These are phyloP conservation scores for Rhinella marina DNA, from an alignment of 2,797 vertebrate genomes.

Conservation along the genomic window DNA sequence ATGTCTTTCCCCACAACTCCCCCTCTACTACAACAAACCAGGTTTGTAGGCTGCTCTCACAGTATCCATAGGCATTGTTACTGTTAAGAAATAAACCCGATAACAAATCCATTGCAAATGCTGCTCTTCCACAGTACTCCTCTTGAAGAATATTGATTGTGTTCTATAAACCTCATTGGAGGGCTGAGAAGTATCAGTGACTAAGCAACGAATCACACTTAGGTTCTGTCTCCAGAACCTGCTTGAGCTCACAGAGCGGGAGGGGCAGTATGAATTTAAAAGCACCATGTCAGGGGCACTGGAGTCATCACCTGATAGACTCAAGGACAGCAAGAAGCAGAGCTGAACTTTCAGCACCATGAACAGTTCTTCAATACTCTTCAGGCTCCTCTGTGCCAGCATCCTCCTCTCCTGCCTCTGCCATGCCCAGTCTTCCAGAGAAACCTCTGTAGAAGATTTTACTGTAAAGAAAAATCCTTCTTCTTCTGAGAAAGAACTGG, in stretches of 20 bases:
- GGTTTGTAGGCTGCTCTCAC: neutral
- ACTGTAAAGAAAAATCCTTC: conserved; percentile 65
- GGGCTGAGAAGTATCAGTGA: conserved; percentile 11
- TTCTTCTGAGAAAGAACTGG: conserved; percentile 74
- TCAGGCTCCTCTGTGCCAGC: conserved; percentile 69
- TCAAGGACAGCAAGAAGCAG: neutral
- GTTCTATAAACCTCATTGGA: conserved; percentile 39
- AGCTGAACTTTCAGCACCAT: conserved; percentile 68
- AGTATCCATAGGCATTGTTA: neutral
- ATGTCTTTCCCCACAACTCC: neutral
- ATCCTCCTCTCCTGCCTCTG: conserved; percentile 68
- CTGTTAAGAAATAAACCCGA: conserved; percentile 1
- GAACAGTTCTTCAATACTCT: conserved; percentile 72
- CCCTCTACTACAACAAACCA: neutral
- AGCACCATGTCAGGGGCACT: conserved; percentile 39
- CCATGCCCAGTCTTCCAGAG: conserved; percentile 69
- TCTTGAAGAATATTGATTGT: conserved; percentile 43
- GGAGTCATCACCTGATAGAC: conserved; percentile 21
- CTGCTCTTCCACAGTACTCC: neutral
- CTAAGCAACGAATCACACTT: conserved; percentile 48
- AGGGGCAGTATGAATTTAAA: conserved; percentile 48
- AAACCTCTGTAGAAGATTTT: conserved; percentile 73
- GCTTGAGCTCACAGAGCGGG: conserved; percentile 42
- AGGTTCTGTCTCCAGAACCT: conserved; percentile 22
- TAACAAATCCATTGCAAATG: neutral